Conservation (phyloP, 2,797 vertebrate genomes). For the Onychomys arenicola region DNA sequence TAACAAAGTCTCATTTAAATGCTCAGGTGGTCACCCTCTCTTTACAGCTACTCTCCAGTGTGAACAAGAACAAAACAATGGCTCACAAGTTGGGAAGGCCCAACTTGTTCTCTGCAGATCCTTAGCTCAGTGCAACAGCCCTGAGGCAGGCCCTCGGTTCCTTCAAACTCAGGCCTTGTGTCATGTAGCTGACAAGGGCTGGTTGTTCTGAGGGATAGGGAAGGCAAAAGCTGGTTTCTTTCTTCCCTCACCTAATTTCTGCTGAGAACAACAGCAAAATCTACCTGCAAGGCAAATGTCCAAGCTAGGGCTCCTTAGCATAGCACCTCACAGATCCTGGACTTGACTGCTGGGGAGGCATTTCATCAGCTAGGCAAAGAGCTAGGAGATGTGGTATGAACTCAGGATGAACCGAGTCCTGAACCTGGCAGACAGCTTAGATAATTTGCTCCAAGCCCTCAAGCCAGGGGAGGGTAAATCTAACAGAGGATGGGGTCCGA, state of each 20-base stretch:
- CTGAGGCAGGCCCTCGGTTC: background rate
- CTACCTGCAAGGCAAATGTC: constrained; percentile 8
- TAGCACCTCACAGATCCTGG: background rate
- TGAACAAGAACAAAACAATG: constrained; percentile 53
- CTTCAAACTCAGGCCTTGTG: background rate
- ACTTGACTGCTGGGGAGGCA: background rate
- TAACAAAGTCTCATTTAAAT: constrained; percentile 9
- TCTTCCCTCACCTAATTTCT: background rate
- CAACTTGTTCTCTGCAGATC: constrained; percentile 1
- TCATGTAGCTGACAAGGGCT: background rate
- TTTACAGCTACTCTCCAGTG: background rate
- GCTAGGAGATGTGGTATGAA: background rate
- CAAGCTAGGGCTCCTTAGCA: constrained; percentile 4
- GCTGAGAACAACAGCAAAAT: constrained; percentile 50
- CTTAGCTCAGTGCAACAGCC: constrained; percentile 9
- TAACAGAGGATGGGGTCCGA: background rate
- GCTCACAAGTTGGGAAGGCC: background rate
- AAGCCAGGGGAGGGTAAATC: background rate
- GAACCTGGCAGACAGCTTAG: background rate
- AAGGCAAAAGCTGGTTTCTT: background rate
- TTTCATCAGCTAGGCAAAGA: constrained; percentile 33
- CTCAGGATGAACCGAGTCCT: background rate
- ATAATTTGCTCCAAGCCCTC: background rate
- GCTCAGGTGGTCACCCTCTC: background rate
- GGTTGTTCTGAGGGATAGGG: background rate